Conservation (phyloP, 1,140 invertebrate species). For the Tetraneura akinire region DNA sequence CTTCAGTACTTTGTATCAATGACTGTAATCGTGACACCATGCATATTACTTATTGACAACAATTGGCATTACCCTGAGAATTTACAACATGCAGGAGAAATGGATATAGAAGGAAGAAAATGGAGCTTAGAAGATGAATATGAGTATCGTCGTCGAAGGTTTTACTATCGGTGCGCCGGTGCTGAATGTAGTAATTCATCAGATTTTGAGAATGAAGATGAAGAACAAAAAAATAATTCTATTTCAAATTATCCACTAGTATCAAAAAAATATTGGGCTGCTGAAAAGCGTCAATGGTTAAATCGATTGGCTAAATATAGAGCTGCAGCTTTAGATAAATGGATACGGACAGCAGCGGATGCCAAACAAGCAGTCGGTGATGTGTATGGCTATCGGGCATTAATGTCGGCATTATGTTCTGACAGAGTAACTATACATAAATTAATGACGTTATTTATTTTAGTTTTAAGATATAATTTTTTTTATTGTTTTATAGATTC, state of each 20-base stretch:
- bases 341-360: slow-evolving; percentile 90
- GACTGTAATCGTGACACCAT: slow-evolving; percentile 61
- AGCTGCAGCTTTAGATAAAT: slow-evolving; percentile 83
- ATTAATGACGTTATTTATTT: not conserved
- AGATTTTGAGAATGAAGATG: not conserved
- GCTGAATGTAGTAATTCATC: not conserved
- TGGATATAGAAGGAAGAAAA: not conserved
- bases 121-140: slow-evolving; percentile 34
- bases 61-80: not conserved
- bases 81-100: too few relatives aligned
- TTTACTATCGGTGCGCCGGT: slow-evolving; percentile 6
- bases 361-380: slow-evolving; percentile 89
- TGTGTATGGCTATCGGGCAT: slow-evolving; percentile 84
- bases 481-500: not conserved
- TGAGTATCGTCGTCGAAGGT: not conserved
- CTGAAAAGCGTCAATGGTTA: slow-evolving; percentile 5
- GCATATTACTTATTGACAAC: not conserved
- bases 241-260: not conserved
- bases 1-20: slow-evolving; percentile 84
- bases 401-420: slow-evolving; percentile 82
- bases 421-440: not conserved
- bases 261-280: not conserved
- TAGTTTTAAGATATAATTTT: not conserved
- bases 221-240: not conserved
- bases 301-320: slow-evolving; percentile 60